A percentile compares a stretch with the other conserved stretches of the same genome.
These are phyloP conservation scores for Tenualosa ilisha DNA, from an alignment of 2,797 vertebrate species.

Conservation along the genomic window DNA sequence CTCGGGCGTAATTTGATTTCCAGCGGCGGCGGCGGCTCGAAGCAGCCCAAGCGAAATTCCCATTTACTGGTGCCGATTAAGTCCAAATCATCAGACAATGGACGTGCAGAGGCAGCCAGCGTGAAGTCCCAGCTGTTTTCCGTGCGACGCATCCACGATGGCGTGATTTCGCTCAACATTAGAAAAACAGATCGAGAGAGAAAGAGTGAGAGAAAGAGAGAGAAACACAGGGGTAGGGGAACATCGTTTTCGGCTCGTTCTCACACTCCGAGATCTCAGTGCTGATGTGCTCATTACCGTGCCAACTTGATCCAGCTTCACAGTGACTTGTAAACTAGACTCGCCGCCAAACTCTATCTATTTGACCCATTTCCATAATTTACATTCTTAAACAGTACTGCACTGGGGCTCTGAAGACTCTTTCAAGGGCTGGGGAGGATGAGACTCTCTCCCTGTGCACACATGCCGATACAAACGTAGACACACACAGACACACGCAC, in stretches of 20 bases:
- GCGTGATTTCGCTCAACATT: neutral
- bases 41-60: conserved; percentile 9
- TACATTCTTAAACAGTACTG: conserved; percentile 74
- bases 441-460: conserved; percentile 52
- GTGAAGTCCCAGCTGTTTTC: conserved; percentile 7
- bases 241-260: neutral
- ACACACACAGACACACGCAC: conserved; percentile 24
- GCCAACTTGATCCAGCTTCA: conserved; percentile 62
- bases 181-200: neutral
- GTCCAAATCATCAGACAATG: conserved; percentile 22
- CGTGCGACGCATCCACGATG: neutral
- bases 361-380: conserved; percentile 81
- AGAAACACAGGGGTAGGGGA: neutral
- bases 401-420: conserved; percentile 60
- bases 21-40: neutral
- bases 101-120: neutral
- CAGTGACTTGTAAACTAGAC: conserved; percentile 64
- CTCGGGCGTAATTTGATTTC: conserved; percentile 5
- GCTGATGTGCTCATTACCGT: conserved; percentile 63
- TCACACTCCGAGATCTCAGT: conserved; percentile 55
- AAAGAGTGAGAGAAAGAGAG: neutral
- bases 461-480: conserved; percentile 23
- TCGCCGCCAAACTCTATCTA: conserved; percentile 67
- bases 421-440: conserved; percentile 53
- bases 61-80: conserved; percentile 18